Evolutionary conservation across 2,113 vertebrate genomes (phyloP), one percentile per base, ranked within the genome.

Genomic region (Lagopus muta): DNA sequence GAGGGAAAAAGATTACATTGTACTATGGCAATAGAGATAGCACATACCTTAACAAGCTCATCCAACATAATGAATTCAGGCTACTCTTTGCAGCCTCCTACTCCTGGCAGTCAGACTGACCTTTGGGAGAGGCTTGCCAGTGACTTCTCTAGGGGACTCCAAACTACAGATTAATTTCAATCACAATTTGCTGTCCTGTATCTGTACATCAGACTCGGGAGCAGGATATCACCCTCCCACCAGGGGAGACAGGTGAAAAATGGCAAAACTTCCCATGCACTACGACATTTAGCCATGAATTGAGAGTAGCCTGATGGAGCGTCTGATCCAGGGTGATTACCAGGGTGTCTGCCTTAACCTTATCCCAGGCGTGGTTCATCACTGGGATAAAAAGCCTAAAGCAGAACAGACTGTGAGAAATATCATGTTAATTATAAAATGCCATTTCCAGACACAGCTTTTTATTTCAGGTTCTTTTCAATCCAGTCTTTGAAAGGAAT

Each of bases 401-500:
- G 66, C 55, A 92, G 76, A 61, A 83, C 22, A 75, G 93, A 73
- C 48, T 75, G 90, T 90, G 73, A 93, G 64, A 93, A 45, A 89
- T 80, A 93, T 36, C 76, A 55, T 42, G 42, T 40, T 57, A 83
- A n/a, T 61, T 15, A 38, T 18, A 47, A 22, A 91, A 71, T n/a
- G 18, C 30, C 25, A n/a, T 92, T 91, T 93, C 21, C 32, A 13
- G 38, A 70, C 42, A 77, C 36, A 22, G 21, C 27, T 20, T 76
- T 92, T 98, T 98, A 99, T 96, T 99, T 99, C 98, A 99, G 98
- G 87, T 98, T 98, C 82, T 96, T 98, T 92, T 99, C 98, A 67
- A 99, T 98, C 98, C 99, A 99, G 98, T 99, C 98, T 98, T 98
- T 99, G 94, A 99, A 99, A 72, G 98, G 98, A 88, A 98, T 94